Base-by-base conservation (phyloP, 2,113 vertebrate species). In the Prunella fulvescens region DNA sequence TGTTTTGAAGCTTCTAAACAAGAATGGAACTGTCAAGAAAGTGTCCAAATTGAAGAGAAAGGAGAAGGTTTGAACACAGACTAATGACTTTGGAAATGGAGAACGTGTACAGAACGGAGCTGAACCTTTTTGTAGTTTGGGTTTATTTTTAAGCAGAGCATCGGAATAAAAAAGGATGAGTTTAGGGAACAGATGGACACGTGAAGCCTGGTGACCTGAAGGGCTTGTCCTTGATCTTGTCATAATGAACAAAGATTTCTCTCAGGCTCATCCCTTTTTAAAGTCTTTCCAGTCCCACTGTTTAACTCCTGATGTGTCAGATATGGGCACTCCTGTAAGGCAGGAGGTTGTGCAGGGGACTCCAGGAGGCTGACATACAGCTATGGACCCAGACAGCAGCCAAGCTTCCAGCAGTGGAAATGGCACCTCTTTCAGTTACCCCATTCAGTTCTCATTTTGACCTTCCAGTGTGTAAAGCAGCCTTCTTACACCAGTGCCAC, bases 1-100 rank as follows among this genome's bases (percentile, higher is more conserved):
- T 79, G 99, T 99, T 90, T 97, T 99, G 96, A 99, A 99, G 97
- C 98, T 99, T 95, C 98, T 99, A 81, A 99, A 99, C 98, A 99
- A 99, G 98, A 99, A 99, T 3, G 99, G 99, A 67, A 97, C 98
- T 82, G 98, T 98, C 95, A 99, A 99, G 97, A 99, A 99, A 97
- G 99, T 99, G 86, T 99, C 99, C 92, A 99, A 99, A 95, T 98
- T 99, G 95, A 99, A 99, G 97, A 98, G 99, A 51, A 99, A 44
- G 42, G 42, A 44, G 42, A 44, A 44, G 42, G 42, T 98, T 20
- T 99, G 98, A 96, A 96, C 6, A 48, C 65, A 39, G 76, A 95
- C 80, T 72, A 91, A 96, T 91, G 86, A 97, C 93, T 97, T 90
- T 96, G 96, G 82, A 96, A 95, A 94, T n/a, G 67, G 65, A 92